Evolutionary conservation across 23 tunicate species (phyloP).

Genomic region (Aplidium turbinatum): DNA sequence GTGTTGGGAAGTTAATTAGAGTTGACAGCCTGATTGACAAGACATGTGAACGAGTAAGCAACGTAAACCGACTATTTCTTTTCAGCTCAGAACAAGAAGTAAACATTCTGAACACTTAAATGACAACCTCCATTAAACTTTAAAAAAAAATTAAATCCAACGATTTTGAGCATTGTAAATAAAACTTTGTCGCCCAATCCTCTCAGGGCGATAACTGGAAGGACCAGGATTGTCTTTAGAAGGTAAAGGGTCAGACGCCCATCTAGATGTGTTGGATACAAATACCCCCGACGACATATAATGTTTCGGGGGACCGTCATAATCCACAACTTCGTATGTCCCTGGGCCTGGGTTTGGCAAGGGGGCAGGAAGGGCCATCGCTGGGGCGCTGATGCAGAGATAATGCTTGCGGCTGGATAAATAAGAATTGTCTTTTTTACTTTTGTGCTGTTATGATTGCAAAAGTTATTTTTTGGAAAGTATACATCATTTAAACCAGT

Average conservation of each 20-base stretch:
- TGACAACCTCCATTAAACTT: too few species aligned
- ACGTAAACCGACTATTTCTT: too few species aligned
- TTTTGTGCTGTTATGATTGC: too few species aligned
- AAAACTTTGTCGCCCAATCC: constrained; percentile 86
- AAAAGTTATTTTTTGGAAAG: too few species aligned
- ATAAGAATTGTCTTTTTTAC: too few species aligned
- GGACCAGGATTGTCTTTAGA: constrained; percentile 88
- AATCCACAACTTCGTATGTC: constrained; percentile 71
- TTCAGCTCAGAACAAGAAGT: too few species aligned
- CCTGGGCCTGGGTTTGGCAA: constrained; percentile 88
- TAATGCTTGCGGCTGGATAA: constrained; percentile 83
- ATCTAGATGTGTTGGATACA: constrained; percentile 90
- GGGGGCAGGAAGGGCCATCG: constrained; percentile 79
- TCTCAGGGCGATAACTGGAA: constrained; percentile 78
- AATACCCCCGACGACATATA: constrained; percentile 95
- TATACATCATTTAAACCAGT: too few species aligned
- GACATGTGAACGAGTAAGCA: too few species aligned
- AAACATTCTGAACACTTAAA: too few species aligned
- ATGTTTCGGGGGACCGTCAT: constrained; percentile 79
- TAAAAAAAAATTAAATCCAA: too few species aligned
- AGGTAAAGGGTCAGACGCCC: constrained; percentile 61
- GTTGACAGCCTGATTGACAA: too few species aligned
- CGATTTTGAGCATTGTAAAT: constrained; percentile 74
- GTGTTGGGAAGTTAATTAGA: too few species aligned
- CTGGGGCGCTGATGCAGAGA: constrained; percentile 87